phyloP scores from a whole-genome alignment of 2,797 vertebrate genomes.

The Liparis tanakae region DNA sequence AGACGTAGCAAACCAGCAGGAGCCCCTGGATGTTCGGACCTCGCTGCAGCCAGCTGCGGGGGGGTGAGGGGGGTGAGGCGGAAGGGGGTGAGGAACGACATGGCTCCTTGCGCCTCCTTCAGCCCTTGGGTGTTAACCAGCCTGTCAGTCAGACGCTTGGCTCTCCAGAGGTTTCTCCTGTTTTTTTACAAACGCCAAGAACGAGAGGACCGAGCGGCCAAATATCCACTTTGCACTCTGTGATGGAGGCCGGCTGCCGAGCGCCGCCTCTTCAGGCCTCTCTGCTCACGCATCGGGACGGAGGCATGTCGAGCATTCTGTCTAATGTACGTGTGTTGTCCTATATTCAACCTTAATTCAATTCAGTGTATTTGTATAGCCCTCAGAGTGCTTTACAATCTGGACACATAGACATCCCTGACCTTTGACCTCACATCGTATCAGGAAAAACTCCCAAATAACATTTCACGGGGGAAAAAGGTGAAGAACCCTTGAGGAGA shows the following conservation, averaged over 20 bases:
- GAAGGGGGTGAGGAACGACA: constrained; percentile 11
- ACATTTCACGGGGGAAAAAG: no score
- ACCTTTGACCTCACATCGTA: no score
- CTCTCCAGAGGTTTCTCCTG: neutral
- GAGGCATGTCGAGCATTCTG: neutral
- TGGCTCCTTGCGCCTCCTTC: constrained; percentile 15
- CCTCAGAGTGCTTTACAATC: no score
- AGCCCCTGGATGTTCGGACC: constrained; percentile 28
- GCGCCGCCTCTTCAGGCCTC: neutral
- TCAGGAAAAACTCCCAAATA: no score
- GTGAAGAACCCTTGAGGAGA: no score
- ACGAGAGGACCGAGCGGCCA: constrained; percentile 8
- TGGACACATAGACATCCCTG: no score
- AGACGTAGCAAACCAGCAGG: no score
- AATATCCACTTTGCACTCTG: neutral
- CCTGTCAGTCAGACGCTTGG: constrained; percentile 22
- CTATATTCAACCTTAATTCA: no score
- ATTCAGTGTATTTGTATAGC: no score
- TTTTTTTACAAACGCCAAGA: constrained; percentile 28
- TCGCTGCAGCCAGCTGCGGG: constrained; percentile 18
- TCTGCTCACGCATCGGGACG: no score
- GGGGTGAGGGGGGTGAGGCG: no score
- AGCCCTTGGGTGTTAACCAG: constrained; percentile 30
- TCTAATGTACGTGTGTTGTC: neutral
- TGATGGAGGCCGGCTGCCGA: neutral